A percentile compares a stretch with the other conserved stretches of the same genome.
These are phyloP conservation scores for Picathartes gymnocephalus DNA, from an alignment of 2,113 vertebrate genomes.

Conservation along the genomic window DNA sequence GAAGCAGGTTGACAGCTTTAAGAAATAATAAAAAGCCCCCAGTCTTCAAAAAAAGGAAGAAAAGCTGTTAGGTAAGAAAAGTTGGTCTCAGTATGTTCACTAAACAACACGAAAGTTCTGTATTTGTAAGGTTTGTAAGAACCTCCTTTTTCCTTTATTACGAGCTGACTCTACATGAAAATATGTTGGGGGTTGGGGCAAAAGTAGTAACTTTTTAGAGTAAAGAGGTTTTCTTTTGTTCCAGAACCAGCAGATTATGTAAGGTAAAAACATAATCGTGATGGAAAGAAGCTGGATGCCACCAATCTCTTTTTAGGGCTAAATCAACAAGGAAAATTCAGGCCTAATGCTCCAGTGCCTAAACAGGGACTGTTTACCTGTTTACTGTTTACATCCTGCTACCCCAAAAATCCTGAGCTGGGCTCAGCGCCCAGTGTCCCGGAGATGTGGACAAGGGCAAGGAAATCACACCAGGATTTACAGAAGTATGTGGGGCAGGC, in stretches of 20 bases:
- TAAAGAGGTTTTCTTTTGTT: neutral
- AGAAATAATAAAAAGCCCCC: neutral
- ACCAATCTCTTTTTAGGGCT: neutral
- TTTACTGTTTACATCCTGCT: too few relatives aligned
- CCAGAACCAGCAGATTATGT: neutral
- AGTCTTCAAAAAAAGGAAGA: neutral
- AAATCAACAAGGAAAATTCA: neutral
- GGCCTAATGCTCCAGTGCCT: rapidly evolving
- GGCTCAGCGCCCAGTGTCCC: neutral
- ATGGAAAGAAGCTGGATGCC: neutral
- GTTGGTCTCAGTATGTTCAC: neutral
- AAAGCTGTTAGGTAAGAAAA: neutral
- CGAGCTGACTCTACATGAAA: neutral
- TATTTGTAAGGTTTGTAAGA: too few relatives aligned
- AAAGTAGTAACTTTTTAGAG: neutral
- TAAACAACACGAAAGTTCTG: neutral
- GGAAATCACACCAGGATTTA: neutral
- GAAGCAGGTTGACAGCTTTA: neutral
- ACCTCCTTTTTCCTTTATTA: neutral
- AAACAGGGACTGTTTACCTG: neutral
- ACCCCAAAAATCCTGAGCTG: neutral
- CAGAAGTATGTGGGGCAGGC: neutral
- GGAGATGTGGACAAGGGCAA: neutral
- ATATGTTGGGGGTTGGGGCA: too few relatives aligned
- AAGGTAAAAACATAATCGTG: rapidly evolving